phyloP scores from a whole-genome alignment of 2,797 vertebrate genomes.

The Margarornis squamiger region DNA sequence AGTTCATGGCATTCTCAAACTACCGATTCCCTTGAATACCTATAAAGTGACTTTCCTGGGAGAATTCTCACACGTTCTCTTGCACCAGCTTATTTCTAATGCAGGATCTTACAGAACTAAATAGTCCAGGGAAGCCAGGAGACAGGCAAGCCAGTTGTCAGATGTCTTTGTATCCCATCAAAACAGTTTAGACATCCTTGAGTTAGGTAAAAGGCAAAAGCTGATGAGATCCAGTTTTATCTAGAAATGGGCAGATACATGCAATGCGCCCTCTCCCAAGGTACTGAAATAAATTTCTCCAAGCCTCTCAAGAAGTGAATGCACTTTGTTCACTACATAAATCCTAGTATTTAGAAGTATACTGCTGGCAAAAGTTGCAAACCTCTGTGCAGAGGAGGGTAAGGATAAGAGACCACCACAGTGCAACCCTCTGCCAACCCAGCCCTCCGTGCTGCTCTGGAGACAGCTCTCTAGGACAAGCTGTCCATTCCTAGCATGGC shows the following conservation, averaged over 20 bases:
- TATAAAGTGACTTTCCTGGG: neutral
- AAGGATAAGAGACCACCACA: neutral
- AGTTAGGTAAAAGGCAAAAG: neutral
- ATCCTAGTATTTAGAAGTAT: neutral
- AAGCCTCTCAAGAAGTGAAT: neutral
- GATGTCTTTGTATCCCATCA: neutral
- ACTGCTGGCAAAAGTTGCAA: neutral
- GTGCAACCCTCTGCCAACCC: neutral
- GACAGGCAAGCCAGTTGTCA: neutral
- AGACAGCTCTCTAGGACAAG: neutral
- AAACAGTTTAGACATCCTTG: neutral
- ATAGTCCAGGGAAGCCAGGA: neutral
- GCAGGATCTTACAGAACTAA: neutral
- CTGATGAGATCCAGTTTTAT: neutral
- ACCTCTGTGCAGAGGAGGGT: neutral
- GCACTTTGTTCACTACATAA: neutral
- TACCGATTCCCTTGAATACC: neutral
- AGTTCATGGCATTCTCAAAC: neutral
- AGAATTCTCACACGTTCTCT: neutral
- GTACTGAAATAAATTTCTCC: neutral
- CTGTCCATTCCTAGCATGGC: neutral
- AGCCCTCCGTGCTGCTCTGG: neutral
- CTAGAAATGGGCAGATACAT: neutral
- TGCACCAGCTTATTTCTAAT: neutral
- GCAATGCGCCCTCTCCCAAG: neutral